Conservation (phyloP, 2,888 invertebrate genomes). For the Rapana venosa region DNA sequence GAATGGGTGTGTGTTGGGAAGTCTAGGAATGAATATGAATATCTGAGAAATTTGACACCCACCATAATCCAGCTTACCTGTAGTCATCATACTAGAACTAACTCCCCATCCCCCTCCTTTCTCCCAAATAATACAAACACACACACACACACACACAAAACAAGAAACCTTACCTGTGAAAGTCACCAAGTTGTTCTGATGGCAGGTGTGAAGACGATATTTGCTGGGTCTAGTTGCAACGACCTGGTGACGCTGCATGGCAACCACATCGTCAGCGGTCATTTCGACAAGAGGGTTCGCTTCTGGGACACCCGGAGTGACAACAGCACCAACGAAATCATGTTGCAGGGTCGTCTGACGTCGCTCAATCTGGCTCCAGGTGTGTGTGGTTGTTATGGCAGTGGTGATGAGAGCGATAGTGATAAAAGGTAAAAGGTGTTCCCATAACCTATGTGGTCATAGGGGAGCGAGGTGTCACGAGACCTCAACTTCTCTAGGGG, state of each 20-base stretch:
- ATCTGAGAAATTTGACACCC: too few species aligned
- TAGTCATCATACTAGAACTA: neutral
- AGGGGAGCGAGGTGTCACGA: too few species aligned
- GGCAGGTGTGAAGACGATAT: conserved; percentile 77
- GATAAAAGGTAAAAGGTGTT: too few species aligned
- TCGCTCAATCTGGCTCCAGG: conserved; percentile 95
- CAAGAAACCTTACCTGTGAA: neutral
- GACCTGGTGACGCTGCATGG: conserved; percentile 88
- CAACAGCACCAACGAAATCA: conserved; percentile 87
- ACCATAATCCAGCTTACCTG: too few species aligned
- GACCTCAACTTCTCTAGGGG: too few species aligned
- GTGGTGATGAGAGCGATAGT: too few species aligned
- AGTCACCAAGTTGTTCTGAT: neutral
- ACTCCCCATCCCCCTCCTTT: too few species aligned
- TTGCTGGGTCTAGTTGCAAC: conserved; percentile 96
- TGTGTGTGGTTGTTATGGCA: conserved; percentile 71
- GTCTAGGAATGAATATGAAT: too few species aligned
- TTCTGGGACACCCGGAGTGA: conserved; percentile 97
- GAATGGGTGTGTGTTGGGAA: too few species aligned
- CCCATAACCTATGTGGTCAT: too few species aligned
- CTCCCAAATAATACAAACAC: too few species aligned
- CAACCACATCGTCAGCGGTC: conserved; percentile 93
- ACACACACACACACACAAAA: too few species aligned
- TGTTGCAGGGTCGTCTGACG: conserved; percentile 94
- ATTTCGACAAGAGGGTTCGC: conserved; percentile 97